These are phyloP conservation scores for Polydesmus complanatus DNA, from an alignment of 2,888 invertebrate genomes.

Conservation along the genomic window DNA sequence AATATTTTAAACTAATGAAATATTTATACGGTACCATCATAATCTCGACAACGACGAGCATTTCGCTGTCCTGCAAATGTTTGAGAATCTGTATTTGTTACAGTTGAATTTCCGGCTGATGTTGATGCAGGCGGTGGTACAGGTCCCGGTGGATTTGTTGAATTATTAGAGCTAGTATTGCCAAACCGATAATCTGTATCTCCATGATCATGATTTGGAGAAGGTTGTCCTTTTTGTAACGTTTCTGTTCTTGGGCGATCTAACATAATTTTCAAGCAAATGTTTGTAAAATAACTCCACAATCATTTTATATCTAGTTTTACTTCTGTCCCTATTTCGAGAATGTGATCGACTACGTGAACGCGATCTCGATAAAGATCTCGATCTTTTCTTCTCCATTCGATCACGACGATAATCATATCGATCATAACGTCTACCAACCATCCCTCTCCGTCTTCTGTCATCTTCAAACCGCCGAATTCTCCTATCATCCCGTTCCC, in stretches of 20 bases:
- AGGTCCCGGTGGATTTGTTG: background rate
- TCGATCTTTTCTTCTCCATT: constrained; percentile 34
- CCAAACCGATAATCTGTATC: constrained; percentile 20
- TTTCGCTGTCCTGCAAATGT: constrained; percentile 30
- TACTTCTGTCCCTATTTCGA: constrained; percentile 16
- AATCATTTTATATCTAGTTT: background rate
- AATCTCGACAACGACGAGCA: constrained; percentile 55
- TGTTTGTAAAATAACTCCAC: no score
- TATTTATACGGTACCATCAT: constrained; percentile 51
- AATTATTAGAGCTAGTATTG: background rate
- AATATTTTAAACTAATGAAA: background rate
- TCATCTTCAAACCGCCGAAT: constrained; percentile 19
- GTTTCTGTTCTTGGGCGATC: constrained; percentile 12
- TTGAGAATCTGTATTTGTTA: background rate
- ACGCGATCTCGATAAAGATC: constrained; percentile 26
- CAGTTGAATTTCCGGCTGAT: background rate
- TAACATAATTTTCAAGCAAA: background rate
- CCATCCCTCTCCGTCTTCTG: constrained; percentile 14
- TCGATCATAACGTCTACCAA: constrained; percentile 15
- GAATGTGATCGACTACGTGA: constrained; percentile 20
- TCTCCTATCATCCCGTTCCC: constrained; percentile 19
- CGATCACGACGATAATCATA: constrained; percentile 19
- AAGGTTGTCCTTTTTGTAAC: constrained; percentile 10
- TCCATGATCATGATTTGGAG: constrained; percentile 18
- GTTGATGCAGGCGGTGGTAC: constrained; percentile 4